phyloP scores from a whole-genome alignment of 1,140 invertebrate species.

The Pogonomyrmex californicus region DNA sequence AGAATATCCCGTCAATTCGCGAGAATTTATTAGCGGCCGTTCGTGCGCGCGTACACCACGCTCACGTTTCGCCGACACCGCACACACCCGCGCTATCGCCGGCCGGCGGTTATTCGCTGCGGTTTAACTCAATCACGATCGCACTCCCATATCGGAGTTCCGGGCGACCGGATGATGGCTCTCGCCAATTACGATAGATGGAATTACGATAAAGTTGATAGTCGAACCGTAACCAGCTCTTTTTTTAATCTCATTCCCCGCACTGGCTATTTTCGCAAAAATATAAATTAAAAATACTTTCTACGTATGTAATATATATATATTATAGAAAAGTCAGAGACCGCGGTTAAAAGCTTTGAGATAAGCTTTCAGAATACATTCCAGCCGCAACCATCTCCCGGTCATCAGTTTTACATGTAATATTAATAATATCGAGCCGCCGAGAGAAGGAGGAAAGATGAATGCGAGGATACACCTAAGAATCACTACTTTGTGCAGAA shows the following conservation, averaged over 20 bases:
- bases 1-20: background rate
- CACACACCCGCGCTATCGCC: background rate
- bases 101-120: background rate
- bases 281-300: background rate
- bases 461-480: background rate
- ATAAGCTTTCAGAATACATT: background rate
- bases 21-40: background rate
- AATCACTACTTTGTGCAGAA: constrained; percentile 13
- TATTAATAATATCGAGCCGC: background rate
- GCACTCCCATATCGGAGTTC: background rate
- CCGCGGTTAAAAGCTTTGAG: too few relatives aligned
- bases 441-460: background rate
- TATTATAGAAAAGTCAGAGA: background rate
- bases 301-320: too few relatives aligned
- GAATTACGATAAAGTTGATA: background rate
- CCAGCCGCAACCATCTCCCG: background rate
- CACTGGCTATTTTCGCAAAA: background rate
- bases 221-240: background rate
- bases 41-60: background rate
- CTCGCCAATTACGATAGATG: background rate
- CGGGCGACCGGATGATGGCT: background rate
- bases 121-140: background rate
- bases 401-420: background rate
- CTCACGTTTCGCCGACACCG: background rate
- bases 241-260: background rate